Conservation (phyloP, 2,113 vertebrate species). For the Corythornis cristatus region DNA sequence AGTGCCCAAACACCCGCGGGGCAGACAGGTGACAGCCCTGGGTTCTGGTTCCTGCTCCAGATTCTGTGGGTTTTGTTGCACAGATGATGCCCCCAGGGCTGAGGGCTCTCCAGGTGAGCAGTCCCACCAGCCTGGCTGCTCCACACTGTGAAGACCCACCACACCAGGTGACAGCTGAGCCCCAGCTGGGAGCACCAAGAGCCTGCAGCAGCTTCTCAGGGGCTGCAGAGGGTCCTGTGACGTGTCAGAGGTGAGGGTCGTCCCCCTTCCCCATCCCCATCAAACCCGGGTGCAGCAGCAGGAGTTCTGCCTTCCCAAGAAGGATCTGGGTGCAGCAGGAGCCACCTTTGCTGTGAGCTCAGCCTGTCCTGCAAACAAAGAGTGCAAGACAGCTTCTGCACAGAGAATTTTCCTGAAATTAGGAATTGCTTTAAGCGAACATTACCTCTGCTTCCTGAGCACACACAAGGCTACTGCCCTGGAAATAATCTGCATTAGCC, state of each 20-base stretch:
- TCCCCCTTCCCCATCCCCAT: neutral
- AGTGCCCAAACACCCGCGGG: neutral
- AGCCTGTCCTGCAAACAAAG: neutral
- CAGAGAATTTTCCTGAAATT: constrained; percentile 48
- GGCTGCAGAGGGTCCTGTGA: neutral
- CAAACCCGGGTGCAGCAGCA: neutral
- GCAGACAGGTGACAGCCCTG: neutral
- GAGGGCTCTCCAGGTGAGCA: neutral
- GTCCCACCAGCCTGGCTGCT: neutral
- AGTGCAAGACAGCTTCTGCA: constrained; percentile 26
- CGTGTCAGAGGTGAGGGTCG: rapidly evolving
- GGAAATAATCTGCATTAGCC: constrained; percentile 78
- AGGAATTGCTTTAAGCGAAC: constrained; percentile 72
- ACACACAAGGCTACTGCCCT: constrained; percentile 75
- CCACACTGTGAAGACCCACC: neutral
- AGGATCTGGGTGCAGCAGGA: rapidly evolving
- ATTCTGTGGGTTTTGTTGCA: rapidly evolving
- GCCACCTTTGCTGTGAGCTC: neutral
- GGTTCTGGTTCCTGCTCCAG: neutral
- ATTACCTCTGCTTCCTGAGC: constrained; percentile 78
- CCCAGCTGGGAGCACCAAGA: neutral
- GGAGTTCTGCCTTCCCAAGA: neutral
- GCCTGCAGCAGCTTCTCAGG: neutral
- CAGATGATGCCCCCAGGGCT: neutral
- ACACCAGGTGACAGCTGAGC: neutral